Conservation (phyloP, 2,113 vertebrate species). For the Halichoeres trimaculatus region DNA sequence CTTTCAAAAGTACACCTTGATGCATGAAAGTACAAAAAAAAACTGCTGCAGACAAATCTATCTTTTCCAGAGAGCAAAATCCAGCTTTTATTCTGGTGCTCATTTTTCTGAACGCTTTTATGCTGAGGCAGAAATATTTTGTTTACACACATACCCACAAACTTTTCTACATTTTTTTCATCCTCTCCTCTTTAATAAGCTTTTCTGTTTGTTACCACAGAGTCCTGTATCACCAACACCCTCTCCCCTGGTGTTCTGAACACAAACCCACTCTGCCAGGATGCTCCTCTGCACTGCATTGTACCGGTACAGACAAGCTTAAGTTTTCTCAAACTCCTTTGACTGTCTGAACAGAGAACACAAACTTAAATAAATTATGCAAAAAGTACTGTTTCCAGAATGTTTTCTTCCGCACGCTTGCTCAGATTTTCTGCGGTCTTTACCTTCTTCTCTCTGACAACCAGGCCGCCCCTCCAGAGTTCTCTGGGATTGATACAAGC, state of each 20-base stretch:
- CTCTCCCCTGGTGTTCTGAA: slow-evolving; percentile 3
- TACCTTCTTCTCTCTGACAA: slow-evolving; percentile 78
- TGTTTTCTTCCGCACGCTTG: not conserved
- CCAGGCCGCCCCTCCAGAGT: slow-evolving; percentile 72
- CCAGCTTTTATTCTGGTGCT: not conserved
- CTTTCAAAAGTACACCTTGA: not conserved
- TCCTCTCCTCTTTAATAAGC: not conserved
- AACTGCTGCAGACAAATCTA: too few relatives aligned
- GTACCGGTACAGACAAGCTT: not conserved
- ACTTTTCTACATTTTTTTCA: too few relatives aligned
- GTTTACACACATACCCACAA: not conserved
- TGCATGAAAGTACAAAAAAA: not conserved
- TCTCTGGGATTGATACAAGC: slow-evolving; percentile 53
- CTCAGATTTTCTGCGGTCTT: not conserved
- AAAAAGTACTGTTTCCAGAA: not conserved
- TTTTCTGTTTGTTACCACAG: not conserved
- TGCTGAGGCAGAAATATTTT: not conserved
- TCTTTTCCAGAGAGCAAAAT: not conserved
- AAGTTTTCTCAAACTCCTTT: not conserved
- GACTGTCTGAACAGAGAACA: not conserved
- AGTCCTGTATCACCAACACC: not conserved
- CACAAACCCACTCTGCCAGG: too few relatives aligned
- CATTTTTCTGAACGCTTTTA: not conserved
- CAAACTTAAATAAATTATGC: slow-evolving; percentile 1
- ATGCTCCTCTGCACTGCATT: not conserved